These are phyloP conservation scores for Euspilapteryx auroguttella DNA, from an alignment of 2,888 invertebrate genomes.

Conservation along the genomic window DNA sequence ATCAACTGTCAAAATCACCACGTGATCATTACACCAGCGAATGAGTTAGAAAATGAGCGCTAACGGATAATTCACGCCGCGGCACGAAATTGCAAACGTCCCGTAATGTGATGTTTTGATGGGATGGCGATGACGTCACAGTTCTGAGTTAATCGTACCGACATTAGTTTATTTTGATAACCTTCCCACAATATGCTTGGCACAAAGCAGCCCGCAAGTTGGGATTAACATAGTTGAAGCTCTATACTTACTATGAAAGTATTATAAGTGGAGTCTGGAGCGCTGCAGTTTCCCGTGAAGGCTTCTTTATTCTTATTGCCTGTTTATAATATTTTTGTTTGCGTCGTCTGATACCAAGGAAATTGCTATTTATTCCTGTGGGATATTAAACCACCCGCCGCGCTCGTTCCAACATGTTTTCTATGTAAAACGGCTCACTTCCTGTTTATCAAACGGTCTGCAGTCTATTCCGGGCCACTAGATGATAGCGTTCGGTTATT, in stretches of 20 bases:
- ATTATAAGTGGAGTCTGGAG: slow-evolving; percentile 24
- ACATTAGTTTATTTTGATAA: background rate
- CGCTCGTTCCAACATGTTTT: slow-evolving; percentile 21
- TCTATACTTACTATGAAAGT: slow-evolving; percentile 23
- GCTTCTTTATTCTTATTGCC: slow-evolving; percentile 26
- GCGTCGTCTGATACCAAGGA: slow-evolving; percentile 30
- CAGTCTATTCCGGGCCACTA: too few relatives aligned
- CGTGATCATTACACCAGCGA: slow-evolving; percentile 56
- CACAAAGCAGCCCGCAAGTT: background rate
- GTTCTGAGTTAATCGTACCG: background rate
- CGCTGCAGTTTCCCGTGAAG: slow-evolving; percentile 12
- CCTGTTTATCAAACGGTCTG: slow-evolving; percentile 33
- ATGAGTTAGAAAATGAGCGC: slow-evolving; percentile 53
- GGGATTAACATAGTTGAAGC: slow-evolving; percentile 24
- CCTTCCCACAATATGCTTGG: too few relatives aligned
- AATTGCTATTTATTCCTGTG: slow-evolving; percentile 45
- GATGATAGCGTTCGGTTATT: too few relatives aligned
- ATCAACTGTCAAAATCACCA: slow-evolving; percentile 56
- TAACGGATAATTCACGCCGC: slow-evolving; percentile 48
- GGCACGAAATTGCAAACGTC: slow-evolving; percentile 51
- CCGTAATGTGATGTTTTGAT: slow-evolving; percentile 56
- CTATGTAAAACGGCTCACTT: slow-evolving; percentile 19
- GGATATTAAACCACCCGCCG: slow-evolving; percentile 38
- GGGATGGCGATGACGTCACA: slow-evolving; percentile 33
- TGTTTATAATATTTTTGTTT: slow-evolving; percentile 39